phyloP scores from a whole-genome alignment of 2,797 vertebrate species.

The Gymnopithys bicolor region DNA sequence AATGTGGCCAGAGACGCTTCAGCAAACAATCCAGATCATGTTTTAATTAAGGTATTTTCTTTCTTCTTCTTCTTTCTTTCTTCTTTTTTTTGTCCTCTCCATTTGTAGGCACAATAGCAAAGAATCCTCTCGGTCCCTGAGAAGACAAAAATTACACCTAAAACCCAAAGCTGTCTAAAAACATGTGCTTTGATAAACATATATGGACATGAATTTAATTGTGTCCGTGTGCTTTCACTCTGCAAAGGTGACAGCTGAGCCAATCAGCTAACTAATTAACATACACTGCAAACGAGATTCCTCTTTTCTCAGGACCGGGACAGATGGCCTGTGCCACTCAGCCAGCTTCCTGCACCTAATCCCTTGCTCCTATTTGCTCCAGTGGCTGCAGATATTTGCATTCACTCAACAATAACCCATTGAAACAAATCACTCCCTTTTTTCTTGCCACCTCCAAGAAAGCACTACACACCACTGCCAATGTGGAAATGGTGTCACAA shows the following conservation, averaged over 20 bases:
- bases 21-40: conserved; percentile 62
- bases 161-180: conserved; percentile 21
- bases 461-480: conserved; percentile 29
- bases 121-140: conserved; percentile 4
- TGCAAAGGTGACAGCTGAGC: conserved; percentile 73
- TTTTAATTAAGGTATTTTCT: conserved; percentile 67
- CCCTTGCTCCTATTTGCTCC: conserved; percentile 73
- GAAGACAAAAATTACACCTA: conserved; percentile 63
- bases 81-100: not conserved
- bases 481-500: conserved; percentile 55
- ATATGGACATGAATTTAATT: conserved; percentile 63
- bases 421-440: conserved; percentile 70
- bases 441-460: conserved; percentile 62
- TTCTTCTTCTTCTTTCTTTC: conserved; percentile 9
- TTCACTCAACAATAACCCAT: conserved; percentile 73
- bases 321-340: conserved; percentile 79
- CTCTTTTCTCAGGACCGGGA: conserved; percentile 72
- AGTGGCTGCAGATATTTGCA: conserved; percentile 71
- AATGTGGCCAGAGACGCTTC: conserved; percentile 25
- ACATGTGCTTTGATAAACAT: conserved; percentile 58
- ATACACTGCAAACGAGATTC: conserved; percentile 74
- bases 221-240: conserved; percentile 47
- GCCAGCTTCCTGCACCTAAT: conserved; percentile 67
- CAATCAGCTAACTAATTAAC: conserved; percentile 75
- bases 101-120: conserved; percentile 27